A percentile compares a stretch with the other conserved stretches of the same genome.
phyloP scores from a whole-genome alignment of 2,888 invertebrate species.

The Mycalesis mineus region DNA sequence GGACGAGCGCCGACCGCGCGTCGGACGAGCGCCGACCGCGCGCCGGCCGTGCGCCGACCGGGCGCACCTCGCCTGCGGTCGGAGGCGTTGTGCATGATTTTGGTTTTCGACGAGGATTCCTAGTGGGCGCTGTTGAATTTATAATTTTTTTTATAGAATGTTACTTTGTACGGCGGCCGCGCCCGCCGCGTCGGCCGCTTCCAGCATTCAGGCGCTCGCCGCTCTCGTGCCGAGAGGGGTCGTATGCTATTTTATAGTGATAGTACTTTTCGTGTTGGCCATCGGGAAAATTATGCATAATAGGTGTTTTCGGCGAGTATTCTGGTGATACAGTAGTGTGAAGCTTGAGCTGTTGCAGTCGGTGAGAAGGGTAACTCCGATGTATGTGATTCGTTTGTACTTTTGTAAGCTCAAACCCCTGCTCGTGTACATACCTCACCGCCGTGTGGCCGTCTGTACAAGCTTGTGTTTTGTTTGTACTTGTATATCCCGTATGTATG shows the following conservation, averaged over 20 bases:
- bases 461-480: slow-evolving; percentile 12
- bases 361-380: slow-evolving; percentile 72
- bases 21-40: slow-evolving; percentile 10
- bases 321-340: slow-evolving; percentile 72
- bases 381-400: slow-evolving; percentile 75
- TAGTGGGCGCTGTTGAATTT: slow-evolving; percentile 14
- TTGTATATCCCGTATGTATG: slow-evolving; percentile 3
- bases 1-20: slow-evolving; percentile 13
- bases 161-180: slow-evolving; percentile 9
- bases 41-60: not conserved
- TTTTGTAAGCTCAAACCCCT: slow-evolving; percentile 76
- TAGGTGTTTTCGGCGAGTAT: slow-evolving; percentile 69
- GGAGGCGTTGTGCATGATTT: slow-evolving; percentile 10
- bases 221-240: slow-evolving; percentile 38
- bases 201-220: slow-evolving; percentile 25
- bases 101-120: slow-evolving; percentile 13
- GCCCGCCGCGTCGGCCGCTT: slow-evolving; percentile 6
- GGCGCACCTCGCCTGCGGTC: not conserved
- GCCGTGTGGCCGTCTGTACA: slow-evolving; percentile 42
- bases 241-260: slow-evolving; percentile 55
- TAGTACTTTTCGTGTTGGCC: slow-evolving; percentile 64
- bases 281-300: slow-evolving; percentile 67
- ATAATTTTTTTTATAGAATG: slow-evolving; percentile 8
- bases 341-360: slow-evolving; percentile 73
- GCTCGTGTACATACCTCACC: slow-evolving; percentile 71